A percentile compares a stretch with the other conserved stretches of the same genome.
Evolutionary conservation across 2,113 vertebrate genomes (phyloP).

Genomic region (Rhinopithecus roxellana): DNA sequence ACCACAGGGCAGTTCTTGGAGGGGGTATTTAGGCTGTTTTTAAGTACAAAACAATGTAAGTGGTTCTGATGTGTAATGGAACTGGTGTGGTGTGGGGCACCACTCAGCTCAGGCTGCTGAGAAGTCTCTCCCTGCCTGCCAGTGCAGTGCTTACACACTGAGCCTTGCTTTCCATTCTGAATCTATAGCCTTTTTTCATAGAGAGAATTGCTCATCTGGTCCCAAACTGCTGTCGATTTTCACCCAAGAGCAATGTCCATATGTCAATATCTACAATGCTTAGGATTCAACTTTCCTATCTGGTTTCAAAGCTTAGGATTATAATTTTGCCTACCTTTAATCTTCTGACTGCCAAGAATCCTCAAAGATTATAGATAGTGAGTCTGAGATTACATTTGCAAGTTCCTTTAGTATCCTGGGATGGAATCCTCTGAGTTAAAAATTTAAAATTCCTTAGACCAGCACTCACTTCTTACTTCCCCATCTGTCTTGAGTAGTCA

Average conservation of each 20-base stretch:
- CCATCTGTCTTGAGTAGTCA: background rate
- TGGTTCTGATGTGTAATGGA: background rate
- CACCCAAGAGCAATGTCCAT: background rate
- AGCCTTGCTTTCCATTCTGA: background rate
- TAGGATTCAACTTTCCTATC: background rate
- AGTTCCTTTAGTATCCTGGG: background rate
- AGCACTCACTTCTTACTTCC: background rate
- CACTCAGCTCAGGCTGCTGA: background rate
- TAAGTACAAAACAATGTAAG: background rate
- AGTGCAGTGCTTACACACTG: background rate
- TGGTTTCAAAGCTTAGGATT: background rate
- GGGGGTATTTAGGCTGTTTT: background rate
- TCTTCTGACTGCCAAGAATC: background rate
- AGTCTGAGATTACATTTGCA: background rate
- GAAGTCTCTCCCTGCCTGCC: background rate
- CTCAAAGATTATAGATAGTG: background rate
- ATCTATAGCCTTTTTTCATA: background rate
- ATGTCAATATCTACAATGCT: background rate
- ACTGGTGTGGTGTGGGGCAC: background rate
- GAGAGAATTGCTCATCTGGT: background rate
- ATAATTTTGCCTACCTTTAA: background rate
- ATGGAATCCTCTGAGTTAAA: background rate
- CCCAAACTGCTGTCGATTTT: background rate
- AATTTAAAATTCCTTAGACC: background rate
- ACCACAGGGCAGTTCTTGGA: background rate